phyloP scores from a whole-genome alignment of 2,797 vertebrate species.

The Thalassophryne amazonica region DNA sequence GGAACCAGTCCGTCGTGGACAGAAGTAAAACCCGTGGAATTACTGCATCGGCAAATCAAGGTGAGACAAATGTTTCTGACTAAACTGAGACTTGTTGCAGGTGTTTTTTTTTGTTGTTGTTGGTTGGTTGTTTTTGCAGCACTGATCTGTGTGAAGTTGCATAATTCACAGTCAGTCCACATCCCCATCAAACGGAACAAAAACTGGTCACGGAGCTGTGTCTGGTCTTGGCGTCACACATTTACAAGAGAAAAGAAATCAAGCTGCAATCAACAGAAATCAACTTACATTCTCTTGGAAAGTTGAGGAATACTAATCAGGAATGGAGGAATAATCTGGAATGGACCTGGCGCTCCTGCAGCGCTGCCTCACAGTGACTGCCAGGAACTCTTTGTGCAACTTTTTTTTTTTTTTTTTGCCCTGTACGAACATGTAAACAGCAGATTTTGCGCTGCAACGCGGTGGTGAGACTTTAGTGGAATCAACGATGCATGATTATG shows the following conservation, averaged over 20 bases:
- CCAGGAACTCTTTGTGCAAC: slow-evolving; percentile 24
- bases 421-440: slow-evolving; percentile 39
- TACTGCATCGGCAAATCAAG: slow-evolving; percentile 4
- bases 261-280: slow-evolving; percentile 42
- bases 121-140: too few relatives aligned
- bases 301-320: slow-evolving; percentile 9
- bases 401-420: slow-evolving; percentile 1
- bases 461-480: slow-evolving; percentile 8
- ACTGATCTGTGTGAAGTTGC: slow-evolving; percentile 28
- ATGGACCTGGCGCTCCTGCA: slow-evolving; percentile 12
- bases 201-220: slow-evolving; percentile 9
- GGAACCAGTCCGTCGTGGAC: background rate
- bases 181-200: slow-evolving; percentile 23
- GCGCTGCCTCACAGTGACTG: slow-evolving; percentile 12
- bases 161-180: slow-evolving; percentile 41
- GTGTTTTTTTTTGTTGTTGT: too few relatives aligned
- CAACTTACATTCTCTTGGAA: slow-evolving; percentile 42
- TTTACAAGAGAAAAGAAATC: slow-evolving; percentile 34
- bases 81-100: background rate
- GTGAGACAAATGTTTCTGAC: slow-evolving; percentile 5
- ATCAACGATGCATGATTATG: slow-evolving; percentile 50
- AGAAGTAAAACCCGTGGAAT: too few relatives aligned
- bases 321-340: background rate
- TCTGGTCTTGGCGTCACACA: slow-evolving; percentile 28
- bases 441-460: slow-evolving; percentile 17